Conservation (phyloP, 2,888 invertebrate genomes). For the Endotricha flammealis region DNA sequence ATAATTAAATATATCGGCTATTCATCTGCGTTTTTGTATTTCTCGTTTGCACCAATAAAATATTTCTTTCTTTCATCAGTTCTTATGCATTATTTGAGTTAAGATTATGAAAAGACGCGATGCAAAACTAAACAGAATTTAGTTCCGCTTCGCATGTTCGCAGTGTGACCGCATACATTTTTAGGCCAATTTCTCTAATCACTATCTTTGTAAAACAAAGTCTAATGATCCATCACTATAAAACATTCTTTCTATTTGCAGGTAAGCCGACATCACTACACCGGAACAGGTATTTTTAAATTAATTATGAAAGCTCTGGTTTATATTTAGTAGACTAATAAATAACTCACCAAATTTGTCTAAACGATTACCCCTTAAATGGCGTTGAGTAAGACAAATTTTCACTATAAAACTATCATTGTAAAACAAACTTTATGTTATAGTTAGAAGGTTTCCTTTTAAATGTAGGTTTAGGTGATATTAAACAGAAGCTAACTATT, state of each 20-base stretch:
- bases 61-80: too few relatives aligned
- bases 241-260: constrained; percentile 21
- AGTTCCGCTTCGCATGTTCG: too few relatives aligned
- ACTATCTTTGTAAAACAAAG: constrained; percentile 26
- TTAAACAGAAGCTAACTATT: constrained; percentile 43
- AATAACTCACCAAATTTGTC: constrained; percentile 16
- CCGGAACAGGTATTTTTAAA: constrained; percentile 10
- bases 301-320: constrained; percentile 8
- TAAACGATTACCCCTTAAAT: constrained; percentile 34
- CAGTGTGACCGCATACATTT: too few relatives aligned
- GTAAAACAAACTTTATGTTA: constrained; percentile 23
- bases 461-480: constrained; percentile 28
- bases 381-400: constrained; percentile 31
- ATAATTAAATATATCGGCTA: too few relatives aligned
- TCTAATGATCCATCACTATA: constrained; percentile 16
- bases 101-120: too few relatives aligned
- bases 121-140: too few relatives aligned
- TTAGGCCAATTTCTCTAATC: too few relatives aligned
- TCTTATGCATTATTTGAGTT: too few relatives aligned
- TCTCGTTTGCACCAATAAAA: too few relatives aligned
- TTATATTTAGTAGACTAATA: constrained; percentile 5
- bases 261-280: constrained; percentile 23
- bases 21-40: too few relatives aligned
- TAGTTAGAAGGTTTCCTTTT: constrained; percentile 18
- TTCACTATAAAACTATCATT: constrained; percentile 18